Base-by-base conservation (phyloP, 2,888 invertebrate species). In the Lutraria lutraria region DNA sequence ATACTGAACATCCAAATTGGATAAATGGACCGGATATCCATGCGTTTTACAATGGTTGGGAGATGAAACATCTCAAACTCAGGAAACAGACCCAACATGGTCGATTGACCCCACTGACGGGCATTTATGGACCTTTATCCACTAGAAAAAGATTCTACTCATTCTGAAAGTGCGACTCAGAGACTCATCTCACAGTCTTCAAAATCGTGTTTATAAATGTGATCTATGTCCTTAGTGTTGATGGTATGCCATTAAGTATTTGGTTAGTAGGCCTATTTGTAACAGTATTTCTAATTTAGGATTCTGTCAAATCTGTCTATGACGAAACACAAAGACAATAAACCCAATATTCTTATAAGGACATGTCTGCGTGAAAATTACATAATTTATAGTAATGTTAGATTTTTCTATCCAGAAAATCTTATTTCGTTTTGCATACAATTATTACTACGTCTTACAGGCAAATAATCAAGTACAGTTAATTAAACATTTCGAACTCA, bases 11-110 rank as follows among this genome's bases (percentile, higher is more conserved):
- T 6, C 54, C 85, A 79, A 54, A n/a, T 12, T 85, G 85, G 85
- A n/a, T 85, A 31, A 85, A 68, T n/a, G 85, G 85, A n/a, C 31
- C 29, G 31, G 85, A 85, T 31, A 13, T 85, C 0, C 85, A 85
- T 31, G 76, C 85, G 8, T 85, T 79, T 34, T 76, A 85, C n/a
- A 53, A 85, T n/a, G 54, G 54, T 4, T 85, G 85, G 85, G 79
- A 85, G 56, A 84, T n/a, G 2, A 25, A 25, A 25, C n/a, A 68
- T 68, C 25, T 68, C 8, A 76, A 76, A 0, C 34, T 19, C 15
- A 76, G 31, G 16, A 76, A 31, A 34, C 13, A 2, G 31, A 31
- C 13, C 8, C 76, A 31, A 19, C 13, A 1, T 15, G 25, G 10
- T 25, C 13, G 34, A 34, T 3, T 12, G 76, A 34, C 31, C 29